Base-by-base conservation (phyloP, 2,797 vertebrate genomes). In the Fistularia tabacaria region DNA sequence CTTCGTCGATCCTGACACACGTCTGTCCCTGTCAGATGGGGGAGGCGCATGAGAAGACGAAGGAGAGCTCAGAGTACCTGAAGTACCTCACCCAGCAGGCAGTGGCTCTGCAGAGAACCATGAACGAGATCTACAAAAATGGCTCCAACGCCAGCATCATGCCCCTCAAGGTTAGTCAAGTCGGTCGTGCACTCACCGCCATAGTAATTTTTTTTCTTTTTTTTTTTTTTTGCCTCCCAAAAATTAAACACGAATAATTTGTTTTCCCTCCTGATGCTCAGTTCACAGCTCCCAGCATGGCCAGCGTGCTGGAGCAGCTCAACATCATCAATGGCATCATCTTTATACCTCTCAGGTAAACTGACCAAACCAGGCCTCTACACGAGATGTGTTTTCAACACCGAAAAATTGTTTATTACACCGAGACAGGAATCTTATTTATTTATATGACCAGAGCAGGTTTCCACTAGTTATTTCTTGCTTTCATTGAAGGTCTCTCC, bases 111-210 rank as follows among this genome's bases (percentile, higher is more conserved):
- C 97, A 99, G 85, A 95, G 97, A 82, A 99, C 96, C 69, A 99
- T 99, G 97, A 99, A 99, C 0, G 97, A 99, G 85, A 99, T 99
- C 79, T 99, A 98, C 88, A 98, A 97, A 86, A 99, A 96, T 0
- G 97, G 97, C 80, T 96, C 96, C 76, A 98, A 90, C 0, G 96
- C 97, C 50, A 98, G 95, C 87, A 98, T 99, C 87, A 90, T 92
- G 76, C 97, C 97, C 0, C 93, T 99, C 10, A 99, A 99, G 92
- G 97, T 98, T 67, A 76, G 59, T 48, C 25, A 1, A 38, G 10
- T 38, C 12, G 0, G 8, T 40, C 3, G 39, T 40, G 39, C 10
- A 40, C 7, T 40, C 1, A 40, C 39, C 7, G 8, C 39, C 39
- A 40, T 7, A 8, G 6, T 13, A 6, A 6, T 47, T 36, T 57